phyloP scores from a whole-genome alignment of 2,888 invertebrate genomes.

The Chrysomela aeneicollis region DNA sequence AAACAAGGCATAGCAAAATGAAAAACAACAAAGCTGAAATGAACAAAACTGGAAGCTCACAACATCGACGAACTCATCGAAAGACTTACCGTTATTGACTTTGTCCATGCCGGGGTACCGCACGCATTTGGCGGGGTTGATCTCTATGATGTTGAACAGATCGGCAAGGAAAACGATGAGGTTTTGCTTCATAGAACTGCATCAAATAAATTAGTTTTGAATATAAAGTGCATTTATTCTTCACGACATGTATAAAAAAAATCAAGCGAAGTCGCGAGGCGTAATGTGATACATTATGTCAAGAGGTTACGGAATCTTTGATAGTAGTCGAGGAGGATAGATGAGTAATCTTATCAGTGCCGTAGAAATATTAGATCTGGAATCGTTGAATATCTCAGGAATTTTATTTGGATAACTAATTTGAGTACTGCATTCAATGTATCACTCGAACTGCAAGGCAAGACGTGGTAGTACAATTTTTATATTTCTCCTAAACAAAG shows the following conservation, averaged over 20 bases:
- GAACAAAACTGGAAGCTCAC: conserved; percentile 18
- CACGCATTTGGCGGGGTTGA: conserved; percentile 89
- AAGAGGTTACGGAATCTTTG: not conserved
- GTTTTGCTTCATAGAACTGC: conserved; percentile 89
- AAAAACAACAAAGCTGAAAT: conserved; percentile 26
- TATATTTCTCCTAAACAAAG: too few relatives aligned
- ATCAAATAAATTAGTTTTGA: conserved; percentile 51
- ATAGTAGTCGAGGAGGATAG: not conserved
- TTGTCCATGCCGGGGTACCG: conserved; percentile 79
- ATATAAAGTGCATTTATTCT: too few relatives aligned
- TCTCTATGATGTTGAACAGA: conserved; percentile 91
- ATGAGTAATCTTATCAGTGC: too few relatives aligned
- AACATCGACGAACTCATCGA: conserved; percentile 14
- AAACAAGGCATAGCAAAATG: conserved; percentile 20
- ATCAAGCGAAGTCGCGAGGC: not conserved
- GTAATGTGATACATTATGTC: not conserved
- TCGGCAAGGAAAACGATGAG: conserved; percentile 91
- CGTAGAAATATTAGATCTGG: too few relatives aligned
- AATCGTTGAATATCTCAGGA: too few relatives aligned
- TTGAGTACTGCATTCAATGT: too few relatives aligned
- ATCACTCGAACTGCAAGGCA: too few relatives aligned
- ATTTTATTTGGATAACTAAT: too few relatives aligned
- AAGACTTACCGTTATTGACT: conserved; percentile 58
- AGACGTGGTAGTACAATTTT: too few relatives aligned
- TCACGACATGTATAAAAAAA: not conserved